Evolutionary conservation across 1,140 invertebrate species (phyloP).

Genomic region (Eriocheir sinensis): DNA sequence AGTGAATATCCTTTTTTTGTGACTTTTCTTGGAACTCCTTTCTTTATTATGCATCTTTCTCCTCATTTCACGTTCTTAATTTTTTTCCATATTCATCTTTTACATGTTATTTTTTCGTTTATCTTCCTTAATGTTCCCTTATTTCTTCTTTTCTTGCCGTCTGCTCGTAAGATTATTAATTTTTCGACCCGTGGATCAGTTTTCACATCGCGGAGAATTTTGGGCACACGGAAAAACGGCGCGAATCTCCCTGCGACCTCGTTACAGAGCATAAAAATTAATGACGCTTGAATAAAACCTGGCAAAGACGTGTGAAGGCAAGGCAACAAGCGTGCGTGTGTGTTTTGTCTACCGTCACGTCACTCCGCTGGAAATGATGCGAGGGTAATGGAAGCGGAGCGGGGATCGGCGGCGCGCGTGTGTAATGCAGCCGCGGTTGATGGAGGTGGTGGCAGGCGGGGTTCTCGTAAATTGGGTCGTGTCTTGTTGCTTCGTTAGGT

Average conservation of each 20-base stretch:
- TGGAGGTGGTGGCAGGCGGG: background rate
- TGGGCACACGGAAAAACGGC: too few relatives aligned
- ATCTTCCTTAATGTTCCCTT: background rate
- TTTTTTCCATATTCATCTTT: background rate
- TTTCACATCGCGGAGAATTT: too few relatives aligned
- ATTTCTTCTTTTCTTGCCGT: constrained; percentile 4
- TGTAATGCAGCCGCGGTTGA: background rate
- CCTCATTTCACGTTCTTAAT: background rate
- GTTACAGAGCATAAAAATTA: too few relatives aligned
- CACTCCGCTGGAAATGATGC: background rate
- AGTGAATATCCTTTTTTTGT: too few relatives aligned
- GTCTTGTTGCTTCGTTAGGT: background rate
- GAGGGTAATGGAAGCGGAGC: background rate
- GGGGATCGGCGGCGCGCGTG: too few relatives aligned
- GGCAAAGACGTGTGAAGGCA: too few relatives aligned
- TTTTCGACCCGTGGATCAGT: background rate
- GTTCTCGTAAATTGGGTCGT: background rate
- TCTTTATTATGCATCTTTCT: too few relatives aligned
- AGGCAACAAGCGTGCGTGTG: too few relatives aligned
- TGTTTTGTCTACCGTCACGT: too few relatives aligned
- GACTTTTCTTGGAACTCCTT: too few relatives aligned
- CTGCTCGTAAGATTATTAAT: background rate
- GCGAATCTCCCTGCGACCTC: too few relatives aligned
- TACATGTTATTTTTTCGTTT: background rate
- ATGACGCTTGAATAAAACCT: too few relatives aligned